A percentile compares a stretch with the other conserved stretches of the same genome.
These are phyloP conservation scores for Hydraecia micacea DNA, from an alignment of 2,888 invertebrate species.

Conservation along the genomic window DNA sequence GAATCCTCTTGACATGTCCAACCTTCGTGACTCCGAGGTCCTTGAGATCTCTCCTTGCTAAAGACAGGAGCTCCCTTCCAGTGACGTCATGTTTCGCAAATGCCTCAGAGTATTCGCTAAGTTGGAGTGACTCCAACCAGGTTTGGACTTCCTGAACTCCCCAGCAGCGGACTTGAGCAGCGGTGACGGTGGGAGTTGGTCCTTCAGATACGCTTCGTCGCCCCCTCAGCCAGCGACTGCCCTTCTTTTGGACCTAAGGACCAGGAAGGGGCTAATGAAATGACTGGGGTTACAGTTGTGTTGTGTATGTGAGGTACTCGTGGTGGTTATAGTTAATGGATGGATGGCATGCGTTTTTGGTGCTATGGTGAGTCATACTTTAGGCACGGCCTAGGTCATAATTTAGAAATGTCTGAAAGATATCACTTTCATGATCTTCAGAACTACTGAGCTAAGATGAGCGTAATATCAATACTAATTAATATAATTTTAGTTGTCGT, in stretches of 20 bases:
- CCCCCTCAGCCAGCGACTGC: constrained; percentile 83
- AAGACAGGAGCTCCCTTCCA: constrained; percentile 95
- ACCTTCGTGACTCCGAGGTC: constrained; percentile 98
- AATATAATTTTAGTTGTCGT: background rate
- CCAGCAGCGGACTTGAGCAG: constrained; percentile 91
- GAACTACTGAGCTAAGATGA: background rate
- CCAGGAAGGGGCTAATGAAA: constrained; percentile 63
- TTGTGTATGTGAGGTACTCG: background rate
- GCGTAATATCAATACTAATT: background rate
- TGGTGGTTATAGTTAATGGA: background rate
- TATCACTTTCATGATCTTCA: background rate
- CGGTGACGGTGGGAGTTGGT: constrained; percentile 70
- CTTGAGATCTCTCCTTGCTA: constrained; percentile 96
- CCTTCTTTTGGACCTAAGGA: constrained; percentile 85
- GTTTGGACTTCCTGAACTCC: constrained; percentile 96
- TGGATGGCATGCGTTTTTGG: constrained; percentile 42
- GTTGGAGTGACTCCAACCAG: constrained; percentile 97
- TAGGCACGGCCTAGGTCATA: background rate
- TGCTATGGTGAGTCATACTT: constrained; percentile 14
- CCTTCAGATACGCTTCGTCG: constrained; percentile 85
- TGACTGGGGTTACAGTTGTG: constrained; percentile 57
- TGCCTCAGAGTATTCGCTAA: constrained; percentile 97
- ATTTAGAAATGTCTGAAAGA: background rate
- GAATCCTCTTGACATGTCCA: constrained; percentile 98
- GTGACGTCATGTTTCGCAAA: constrained; percentile 97